phyloP scores from a whole-genome alignment of 2,797 vertebrate species.

The Pelochelys cantorii region DNA sequence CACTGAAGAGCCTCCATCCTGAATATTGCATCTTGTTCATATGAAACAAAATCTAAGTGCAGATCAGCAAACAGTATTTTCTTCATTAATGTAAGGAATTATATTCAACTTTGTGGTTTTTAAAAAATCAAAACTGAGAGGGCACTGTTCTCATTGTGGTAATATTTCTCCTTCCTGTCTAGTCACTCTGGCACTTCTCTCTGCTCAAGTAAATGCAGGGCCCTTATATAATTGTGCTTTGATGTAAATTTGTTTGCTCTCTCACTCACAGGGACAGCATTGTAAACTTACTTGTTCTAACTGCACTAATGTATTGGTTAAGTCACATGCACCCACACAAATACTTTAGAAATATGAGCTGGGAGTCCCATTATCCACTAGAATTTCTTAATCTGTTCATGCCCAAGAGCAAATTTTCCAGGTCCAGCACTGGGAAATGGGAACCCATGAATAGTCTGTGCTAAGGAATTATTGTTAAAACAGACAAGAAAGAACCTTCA shows the following conservation, averaged over 20 bases:
- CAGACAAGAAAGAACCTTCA: background rate
- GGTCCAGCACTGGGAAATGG: fast-evolving
- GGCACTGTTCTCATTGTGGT: constrained; percentile 19
- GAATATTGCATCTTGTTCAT: background rate
- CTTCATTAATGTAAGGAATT: background rate
- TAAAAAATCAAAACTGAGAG: background rate
- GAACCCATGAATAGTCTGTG: background rate
- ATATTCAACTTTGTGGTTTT: background rate
- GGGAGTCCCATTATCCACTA: background rate
- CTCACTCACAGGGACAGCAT: constrained; percentile 1
- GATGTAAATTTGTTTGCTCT: constrained; percentile 39
- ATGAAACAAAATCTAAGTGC: constrained; percentile 13
- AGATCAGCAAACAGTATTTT: background rate
- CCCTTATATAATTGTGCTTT: background rate
- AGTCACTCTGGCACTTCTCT: constrained; percentile 35
- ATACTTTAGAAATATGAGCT: background rate
- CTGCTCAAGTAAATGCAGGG: constrained; percentile 27
- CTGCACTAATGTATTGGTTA: background rate
- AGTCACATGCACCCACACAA: constrained; percentile 4
- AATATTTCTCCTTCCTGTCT: constrained; percentile 31
- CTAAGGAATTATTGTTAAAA: background rate
- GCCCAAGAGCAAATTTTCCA: background rate
- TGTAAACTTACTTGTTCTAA: constrained; percentile 38
- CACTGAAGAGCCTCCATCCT: background rate
- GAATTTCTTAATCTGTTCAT: background rate